Evolutionary conservation across 2,888 invertebrate species (phyloP).

Genomic region (Eupithecia subumbrata): DNA sequence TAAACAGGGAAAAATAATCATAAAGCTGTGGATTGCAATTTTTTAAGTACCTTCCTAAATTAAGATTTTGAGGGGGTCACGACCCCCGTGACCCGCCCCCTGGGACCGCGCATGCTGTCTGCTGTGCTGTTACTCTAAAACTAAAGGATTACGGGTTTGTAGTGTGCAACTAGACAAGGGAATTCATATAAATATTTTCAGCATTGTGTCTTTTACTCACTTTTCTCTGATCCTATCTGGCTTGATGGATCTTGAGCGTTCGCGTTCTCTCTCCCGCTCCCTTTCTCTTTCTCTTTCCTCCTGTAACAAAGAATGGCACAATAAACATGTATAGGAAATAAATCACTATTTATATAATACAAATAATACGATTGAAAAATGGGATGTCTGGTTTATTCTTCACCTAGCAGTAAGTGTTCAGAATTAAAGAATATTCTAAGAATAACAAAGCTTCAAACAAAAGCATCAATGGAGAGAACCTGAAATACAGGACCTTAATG

Average conservation of each 20-base stretch:
- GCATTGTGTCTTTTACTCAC: slow-evolving; percentile 59
- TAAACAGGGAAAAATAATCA: no score
- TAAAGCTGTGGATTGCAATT: no score
- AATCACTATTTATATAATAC: no score
- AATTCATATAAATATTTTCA: neutral
- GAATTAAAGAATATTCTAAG: neutral
- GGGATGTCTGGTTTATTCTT: no score
- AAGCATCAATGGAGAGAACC: neutral
- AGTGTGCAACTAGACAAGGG: neutral
- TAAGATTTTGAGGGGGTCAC: no score
- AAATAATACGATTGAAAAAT: neutral
- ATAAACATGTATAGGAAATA: neutral
- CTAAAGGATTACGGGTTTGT: no score
- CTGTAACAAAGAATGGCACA: slow-evolving; percentile 49
- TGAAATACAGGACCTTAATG: neutral
- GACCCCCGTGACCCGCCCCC: no score
- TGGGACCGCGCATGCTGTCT: no score
- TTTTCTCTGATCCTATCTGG: slow-evolving; percentile 85
- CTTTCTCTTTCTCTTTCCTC: slow-evolving; percentile 80
- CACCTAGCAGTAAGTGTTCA: neutral
- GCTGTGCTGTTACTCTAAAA: no score
- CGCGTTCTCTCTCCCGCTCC: slow-evolving; percentile 73
- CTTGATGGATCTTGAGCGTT: slow-evolving; percentile 84
- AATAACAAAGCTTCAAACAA: neutral
- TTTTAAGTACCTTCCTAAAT: no score